Conservation (phyloP, 64 coral and sea anemone genomes). For the Acropora tenuis region DNA sequence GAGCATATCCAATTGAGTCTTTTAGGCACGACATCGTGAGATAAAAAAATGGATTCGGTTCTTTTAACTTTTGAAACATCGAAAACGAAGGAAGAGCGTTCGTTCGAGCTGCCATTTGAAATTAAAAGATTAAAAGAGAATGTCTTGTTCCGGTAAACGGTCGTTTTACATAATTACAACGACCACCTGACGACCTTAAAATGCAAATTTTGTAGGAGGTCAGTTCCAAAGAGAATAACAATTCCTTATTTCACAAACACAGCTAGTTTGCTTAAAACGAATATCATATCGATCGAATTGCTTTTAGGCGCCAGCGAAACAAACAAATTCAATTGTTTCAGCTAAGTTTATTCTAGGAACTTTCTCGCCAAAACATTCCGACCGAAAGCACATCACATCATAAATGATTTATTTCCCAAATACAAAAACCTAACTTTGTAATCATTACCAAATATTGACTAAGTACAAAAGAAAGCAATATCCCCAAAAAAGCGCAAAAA, state of each 20-base stretch:
- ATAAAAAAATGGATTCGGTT: not conserved
- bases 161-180: not conserved
- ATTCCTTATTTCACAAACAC: not conserved
- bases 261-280: not conserved
- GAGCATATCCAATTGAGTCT: not conserved
- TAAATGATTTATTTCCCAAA: slow-evolving; percentile 1
- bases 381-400: not conserved
- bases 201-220: slow-evolving; percentile 31
- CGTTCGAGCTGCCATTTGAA: not conserved
- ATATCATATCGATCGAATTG: too few relatives aligned
- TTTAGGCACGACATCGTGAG: not conserved
- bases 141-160: not conserved
- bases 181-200: slow-evolving; percentile 6
- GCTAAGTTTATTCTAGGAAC: not conserved
- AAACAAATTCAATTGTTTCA: too few relatives aligned
- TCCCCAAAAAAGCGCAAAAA: too few relatives aligned
- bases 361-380: not conserved
- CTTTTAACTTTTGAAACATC: not conserved
- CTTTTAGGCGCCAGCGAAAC: too few relatives aligned
- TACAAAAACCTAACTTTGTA: not conserved
- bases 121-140: not conserved
- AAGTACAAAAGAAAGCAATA: not conserved
- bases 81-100: not conserved
- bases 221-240: not conserved
- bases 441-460: not conserved